Evolutionary conservation across 2,888 invertebrate species (phyloP).

Genomic region (Spodoptera littoralis): DNA sequence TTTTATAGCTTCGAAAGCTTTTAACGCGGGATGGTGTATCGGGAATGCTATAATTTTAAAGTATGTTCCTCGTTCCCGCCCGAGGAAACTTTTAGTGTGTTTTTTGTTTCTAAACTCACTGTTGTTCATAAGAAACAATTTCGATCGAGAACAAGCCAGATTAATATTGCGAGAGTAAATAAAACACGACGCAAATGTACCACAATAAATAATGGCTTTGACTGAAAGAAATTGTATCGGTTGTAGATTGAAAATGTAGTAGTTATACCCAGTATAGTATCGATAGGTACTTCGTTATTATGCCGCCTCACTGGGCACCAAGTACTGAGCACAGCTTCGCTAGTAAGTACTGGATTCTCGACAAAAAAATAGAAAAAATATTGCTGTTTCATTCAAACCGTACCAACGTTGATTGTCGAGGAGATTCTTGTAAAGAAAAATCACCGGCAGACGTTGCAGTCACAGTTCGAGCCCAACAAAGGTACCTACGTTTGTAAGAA

Average conservation of each 20-base stretch:
- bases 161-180: slow-evolving; percentile 25
- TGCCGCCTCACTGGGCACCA: slow-evolving; percentile 62
- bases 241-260: slow-evolving; percentile 45
- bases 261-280: slow-evolving; percentile 50
- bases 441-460: slow-evolving; percentile 43
- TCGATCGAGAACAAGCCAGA: slow-evolving; percentile 15
- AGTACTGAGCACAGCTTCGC: slow-evolving; percentile 58
- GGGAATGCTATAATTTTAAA: slow-evolving; percentile 55
- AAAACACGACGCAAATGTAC: slow-evolving; percentile 18
- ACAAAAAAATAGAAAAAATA: slow-evolving; percentile 59
- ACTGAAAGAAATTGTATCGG: slow-evolving; percentile 46
- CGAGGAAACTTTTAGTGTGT: slow-evolving; percentile 36
- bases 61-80: slow-evolving; percentile 42
- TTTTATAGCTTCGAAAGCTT: slow-evolving; percentile 57
- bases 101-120: slow-evolving; percentile 32
- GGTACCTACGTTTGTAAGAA: slow-evolving; percentile 15
- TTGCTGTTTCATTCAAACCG: slow-evolving; percentile 61
- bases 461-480: slow-evolving; percentile 36
- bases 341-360: slow-evolving; percentile 60
- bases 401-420: slow-evolving; percentile 58
- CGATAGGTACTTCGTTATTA: slow-evolving; percentile 63
- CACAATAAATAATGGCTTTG: slow-evolving; percentile 30
- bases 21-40: slow-evolving; percentile 55
- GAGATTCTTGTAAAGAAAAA: slow-evolving; percentile 58
- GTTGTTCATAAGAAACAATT: slow-evolving; percentile 28